A percentile compares a stretch with the other conserved stretches of the same genome.
These are phyloP conservation scores for Cephalopholis sonnerati DNA, from an alignment of 2,113 vertebrate species.

Conservation along the genomic window DNA sequence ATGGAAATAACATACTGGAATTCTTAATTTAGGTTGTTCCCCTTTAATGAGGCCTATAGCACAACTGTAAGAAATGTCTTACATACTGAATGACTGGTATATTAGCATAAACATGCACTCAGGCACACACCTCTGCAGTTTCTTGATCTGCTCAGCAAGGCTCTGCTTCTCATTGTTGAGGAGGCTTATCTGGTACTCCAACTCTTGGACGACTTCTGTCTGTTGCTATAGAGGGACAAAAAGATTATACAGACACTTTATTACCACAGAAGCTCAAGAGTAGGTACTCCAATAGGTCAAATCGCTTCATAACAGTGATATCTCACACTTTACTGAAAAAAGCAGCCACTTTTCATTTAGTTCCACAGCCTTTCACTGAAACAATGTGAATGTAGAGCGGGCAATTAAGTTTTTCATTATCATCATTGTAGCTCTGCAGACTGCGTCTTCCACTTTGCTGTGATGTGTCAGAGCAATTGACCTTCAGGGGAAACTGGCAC, in stretches of 20 bases:
- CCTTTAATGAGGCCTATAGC: background rate
- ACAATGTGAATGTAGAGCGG: background rate
- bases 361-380: background rate
- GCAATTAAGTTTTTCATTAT: background rate
- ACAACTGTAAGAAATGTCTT: background rate
- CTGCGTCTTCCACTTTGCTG: background rate
- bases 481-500: background rate
- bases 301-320: background rate
- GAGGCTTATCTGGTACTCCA: slow-evolving; percentile 95
- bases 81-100: background rate
- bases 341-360: background rate
- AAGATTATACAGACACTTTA: background rate
- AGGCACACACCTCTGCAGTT: slow-evolving; percentile 90
- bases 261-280: background rate
- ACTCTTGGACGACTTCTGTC: slow-evolving; percentile 91
- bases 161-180: slow-evolving; percentile 94
- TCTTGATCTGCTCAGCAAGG: slow-evolving; percentile 94
- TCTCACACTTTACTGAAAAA: background rate
- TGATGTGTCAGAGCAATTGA: slow-evolving; percentile 1
- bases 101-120: slow-evolving; percentile 3
- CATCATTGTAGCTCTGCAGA: background rate
- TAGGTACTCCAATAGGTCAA: background rate
- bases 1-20: too few relatives aligned
- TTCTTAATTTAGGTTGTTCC: too few relatives aligned
- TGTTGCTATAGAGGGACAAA: slow-evolving; percentile 84